These are phyloP conservation scores for Aphyosemion australe DNA, from an alignment of 2,113 vertebrate genomes.

Conservation along the genomic window DNA sequence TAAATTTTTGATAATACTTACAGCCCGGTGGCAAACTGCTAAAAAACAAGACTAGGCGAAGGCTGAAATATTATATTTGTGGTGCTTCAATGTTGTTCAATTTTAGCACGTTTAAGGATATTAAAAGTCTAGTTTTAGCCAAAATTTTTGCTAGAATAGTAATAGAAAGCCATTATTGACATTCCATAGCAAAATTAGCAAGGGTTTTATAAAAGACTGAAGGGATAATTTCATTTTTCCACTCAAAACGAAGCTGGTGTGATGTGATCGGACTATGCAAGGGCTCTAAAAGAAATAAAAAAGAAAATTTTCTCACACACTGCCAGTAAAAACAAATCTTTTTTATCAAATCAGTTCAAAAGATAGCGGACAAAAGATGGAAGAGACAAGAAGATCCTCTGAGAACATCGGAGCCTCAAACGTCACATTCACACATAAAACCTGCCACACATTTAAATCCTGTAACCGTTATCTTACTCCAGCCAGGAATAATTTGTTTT, in stretches of 20 bases:
- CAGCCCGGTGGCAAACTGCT: too few species aligned
- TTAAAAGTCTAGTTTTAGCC: too few species aligned
- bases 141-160: too few species aligned
- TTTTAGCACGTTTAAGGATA: too few species aligned
- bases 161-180: too few species aligned
- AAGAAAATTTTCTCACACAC: neutral
- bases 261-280: conserved; percentile 18
- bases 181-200: too few species aligned
- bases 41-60: too few species aligned
- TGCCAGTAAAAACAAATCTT: neutral
- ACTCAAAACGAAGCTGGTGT: conserved; percentile 21
- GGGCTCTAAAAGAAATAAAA: neutral
- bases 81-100: too few species aligned
- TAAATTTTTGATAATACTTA: too few species aligned
- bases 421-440: conserved; percentile 8
- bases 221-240: conserved; percentile 3
- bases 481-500: conserved; percentile 11
- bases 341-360: conserved; percentile 6
- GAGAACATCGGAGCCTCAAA: conserved; percentile 18
- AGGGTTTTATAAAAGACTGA: neutral
- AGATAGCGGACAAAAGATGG: conserved; percentile 35
- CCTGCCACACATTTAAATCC: conserved; percentile 25
- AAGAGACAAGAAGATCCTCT: conserved; percentile 28
- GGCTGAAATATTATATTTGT: too few species aligned
- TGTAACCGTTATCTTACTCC: conserved; percentile 30